Conservation (phyloP, 1,140 invertebrate genomes). For the Pollicipes pollicipes region DNA sequence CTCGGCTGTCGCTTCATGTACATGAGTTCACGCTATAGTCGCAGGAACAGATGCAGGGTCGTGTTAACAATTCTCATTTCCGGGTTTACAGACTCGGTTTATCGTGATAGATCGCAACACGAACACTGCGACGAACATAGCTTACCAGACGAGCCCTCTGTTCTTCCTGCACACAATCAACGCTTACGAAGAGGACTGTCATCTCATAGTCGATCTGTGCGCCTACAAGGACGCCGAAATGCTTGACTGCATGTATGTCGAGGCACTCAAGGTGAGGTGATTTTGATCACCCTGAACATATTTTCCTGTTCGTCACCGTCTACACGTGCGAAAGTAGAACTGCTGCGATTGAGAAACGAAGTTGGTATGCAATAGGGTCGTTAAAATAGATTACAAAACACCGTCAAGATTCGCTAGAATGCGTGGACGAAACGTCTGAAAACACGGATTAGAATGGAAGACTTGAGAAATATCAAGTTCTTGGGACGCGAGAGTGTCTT, state of each 20-base stretch:
- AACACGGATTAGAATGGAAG: no score
- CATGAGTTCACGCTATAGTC: no score
- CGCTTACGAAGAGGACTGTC: constrained; percentile 54
- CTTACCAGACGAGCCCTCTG: constrained; percentile 44
- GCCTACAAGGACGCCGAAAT: constrained; percentile 60
- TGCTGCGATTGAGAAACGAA: no score
- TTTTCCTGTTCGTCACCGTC: neutral
- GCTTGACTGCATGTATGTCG: constrained; percentile 67
- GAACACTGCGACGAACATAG: constrained; percentile 33
- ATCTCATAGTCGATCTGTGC: constrained; percentile 60
- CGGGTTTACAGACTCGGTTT: constrained; percentile 55
- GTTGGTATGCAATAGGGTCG: no score
- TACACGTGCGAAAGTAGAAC: no score
- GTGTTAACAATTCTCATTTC: no score
- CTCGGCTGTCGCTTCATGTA: no score
- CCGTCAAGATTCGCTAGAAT: no score
- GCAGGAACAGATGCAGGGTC: no score
- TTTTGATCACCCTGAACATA: neutral
- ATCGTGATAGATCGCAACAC: constrained; percentile 45
- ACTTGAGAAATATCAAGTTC: no score
- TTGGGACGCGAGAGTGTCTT: no score
- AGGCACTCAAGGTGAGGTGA: constrained; percentile 47
- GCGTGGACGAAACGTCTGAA: no score
- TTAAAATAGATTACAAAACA: neutral
- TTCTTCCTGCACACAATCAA: constrained; percentile 83